phyloP scores from a whole-genome alignment of 2,888 invertebrate species.

The Sminthurides aquaticus region DNA sequence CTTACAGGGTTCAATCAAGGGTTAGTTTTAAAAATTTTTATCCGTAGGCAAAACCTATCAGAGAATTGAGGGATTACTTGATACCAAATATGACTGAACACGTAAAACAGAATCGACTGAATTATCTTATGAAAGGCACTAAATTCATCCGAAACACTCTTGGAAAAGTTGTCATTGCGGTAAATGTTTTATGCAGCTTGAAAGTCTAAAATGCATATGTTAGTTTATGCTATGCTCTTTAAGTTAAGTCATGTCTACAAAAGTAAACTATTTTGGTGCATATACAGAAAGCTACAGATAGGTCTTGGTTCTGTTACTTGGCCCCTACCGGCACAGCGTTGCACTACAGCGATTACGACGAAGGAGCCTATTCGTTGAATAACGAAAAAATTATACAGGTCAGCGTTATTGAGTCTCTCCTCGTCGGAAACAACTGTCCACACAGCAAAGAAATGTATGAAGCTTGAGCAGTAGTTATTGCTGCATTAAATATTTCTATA shows the following conservation, averaged over 20 bases:
- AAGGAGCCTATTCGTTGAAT: slow-evolving; percentile 74
- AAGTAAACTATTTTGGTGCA: no score
- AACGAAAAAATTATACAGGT: slow-evolving; percentile 83
- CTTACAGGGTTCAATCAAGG: background rate
- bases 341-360: slow-evolving; percentile 92
- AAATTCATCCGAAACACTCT: no score
- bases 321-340: slow-evolving; percentile 91
- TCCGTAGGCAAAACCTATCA: slow-evolving; percentile 38
- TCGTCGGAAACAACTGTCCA: slow-evolving; percentile 86
- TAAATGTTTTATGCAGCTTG: no score
- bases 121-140: slow-evolving; percentile 84
- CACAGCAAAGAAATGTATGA: slow-evolving; percentile 78
- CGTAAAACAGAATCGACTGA: slow-evolving; percentile 82
- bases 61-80: slow-evolving; percentile 63
- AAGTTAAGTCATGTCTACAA: no score
- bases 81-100: slow-evolving; percentile 85
- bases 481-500: no score
- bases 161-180: no score
- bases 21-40: no score
- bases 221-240: no score
- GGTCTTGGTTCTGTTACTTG: slow-evolving; percentile 89
- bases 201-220: no score
- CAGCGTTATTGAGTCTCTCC: slow-evolving; percentile 76
- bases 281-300: slow-evolving; percentile 80
- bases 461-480: slow-evolving; percentile 14